A percentile compares a stretch with the other conserved stretches of the same genome.
These are phyloP conservation scores for Drosophila nigrodunni DNA, from an alignment of 1,140 invertebrate species.

Conservation along the genomic window DNA sequence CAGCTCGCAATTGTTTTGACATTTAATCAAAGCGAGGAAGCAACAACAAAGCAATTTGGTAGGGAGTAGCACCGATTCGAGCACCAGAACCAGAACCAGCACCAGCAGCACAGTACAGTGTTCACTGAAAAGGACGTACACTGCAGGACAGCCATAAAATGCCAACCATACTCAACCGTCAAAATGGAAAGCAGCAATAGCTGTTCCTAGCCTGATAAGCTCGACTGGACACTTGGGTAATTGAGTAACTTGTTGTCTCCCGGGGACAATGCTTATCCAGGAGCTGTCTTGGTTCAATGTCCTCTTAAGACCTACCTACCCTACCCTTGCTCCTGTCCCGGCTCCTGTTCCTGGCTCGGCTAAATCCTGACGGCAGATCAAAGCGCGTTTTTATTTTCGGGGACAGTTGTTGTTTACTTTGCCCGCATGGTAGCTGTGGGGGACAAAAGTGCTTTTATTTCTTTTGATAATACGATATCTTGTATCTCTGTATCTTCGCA, in stretches of 20 bases:
- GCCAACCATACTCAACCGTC: constrained; percentile 24
- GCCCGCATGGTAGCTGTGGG: constrained; percentile 32
- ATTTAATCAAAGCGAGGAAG: constrained; percentile 70
- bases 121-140: constrained; percentile 20
- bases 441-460: constrained; percentile 51
- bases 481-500: constrained; percentile 32
- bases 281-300: constrained; percentile 60
- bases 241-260: constrained; percentile 60
- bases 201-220: constrained; percentile 54
- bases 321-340: constrained; percentile 1
- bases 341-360: not conserved
- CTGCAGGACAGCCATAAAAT: constrained; percentile 28
- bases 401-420: constrained; percentile 34
- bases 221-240: constrained; percentile 75
- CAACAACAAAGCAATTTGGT: constrained; percentile 18
- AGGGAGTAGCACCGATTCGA: not conserved
- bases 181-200: constrained; percentile 1
- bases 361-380: constrained; percentile 38
- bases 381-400: constrained; percentile 35
- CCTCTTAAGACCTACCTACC: constrained; percentile 26
- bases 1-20: constrained; percentile 75
- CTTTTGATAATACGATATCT: constrained; percentile 43
- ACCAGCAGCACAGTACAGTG: not conserved
- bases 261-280: constrained; percentile 21
- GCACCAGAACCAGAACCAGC: not conserved